Evolutionary conservation across 2,113 vertebrate species (phyloP).

Genomic region (Delphinapterus leucas): DNA sequence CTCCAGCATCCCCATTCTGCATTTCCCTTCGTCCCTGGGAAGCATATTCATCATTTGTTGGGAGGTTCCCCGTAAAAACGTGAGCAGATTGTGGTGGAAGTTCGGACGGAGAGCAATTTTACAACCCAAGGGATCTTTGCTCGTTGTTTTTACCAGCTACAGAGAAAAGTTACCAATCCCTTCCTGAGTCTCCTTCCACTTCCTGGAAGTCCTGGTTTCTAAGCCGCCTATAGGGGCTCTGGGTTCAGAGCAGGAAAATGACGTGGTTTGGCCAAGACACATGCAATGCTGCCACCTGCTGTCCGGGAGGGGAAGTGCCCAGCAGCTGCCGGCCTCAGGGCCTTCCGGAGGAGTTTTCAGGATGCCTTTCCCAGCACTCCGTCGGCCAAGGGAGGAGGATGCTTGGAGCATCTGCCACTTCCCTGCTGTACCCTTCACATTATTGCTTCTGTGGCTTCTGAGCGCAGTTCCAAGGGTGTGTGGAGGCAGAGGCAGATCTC

Average conservation of each 20-base stretch:
- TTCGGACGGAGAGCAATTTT: neutral
- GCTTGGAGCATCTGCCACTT: neutral
- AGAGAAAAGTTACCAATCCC: neutral
- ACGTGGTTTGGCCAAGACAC: neutral
- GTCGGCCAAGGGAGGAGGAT: neutral
- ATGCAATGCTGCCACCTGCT: slow-evolving; percentile 54
- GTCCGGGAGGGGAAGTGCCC: neutral
- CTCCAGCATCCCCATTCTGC: neutral
- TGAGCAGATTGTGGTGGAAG: neutral
- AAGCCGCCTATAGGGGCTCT: neutral
- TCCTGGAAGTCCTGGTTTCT: neutral
- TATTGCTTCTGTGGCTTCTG: neutral
- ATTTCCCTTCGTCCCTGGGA: neutral
- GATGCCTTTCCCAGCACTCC: neutral
- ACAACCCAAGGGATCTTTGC: neutral
- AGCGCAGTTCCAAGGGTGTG: neutral
- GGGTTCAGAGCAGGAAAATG: neutral
- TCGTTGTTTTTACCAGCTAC: neutral
- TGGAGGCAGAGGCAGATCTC: neutral
- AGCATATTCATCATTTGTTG: neutral
- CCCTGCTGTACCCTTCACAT: neutral
- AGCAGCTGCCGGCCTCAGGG: neutral
- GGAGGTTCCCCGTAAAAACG: neutral
- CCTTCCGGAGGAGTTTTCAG: neutral
- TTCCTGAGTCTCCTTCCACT: neutral